Conservation (phyloP, 64 coral and sea anemone species). For the Actinia equina region DNA sequence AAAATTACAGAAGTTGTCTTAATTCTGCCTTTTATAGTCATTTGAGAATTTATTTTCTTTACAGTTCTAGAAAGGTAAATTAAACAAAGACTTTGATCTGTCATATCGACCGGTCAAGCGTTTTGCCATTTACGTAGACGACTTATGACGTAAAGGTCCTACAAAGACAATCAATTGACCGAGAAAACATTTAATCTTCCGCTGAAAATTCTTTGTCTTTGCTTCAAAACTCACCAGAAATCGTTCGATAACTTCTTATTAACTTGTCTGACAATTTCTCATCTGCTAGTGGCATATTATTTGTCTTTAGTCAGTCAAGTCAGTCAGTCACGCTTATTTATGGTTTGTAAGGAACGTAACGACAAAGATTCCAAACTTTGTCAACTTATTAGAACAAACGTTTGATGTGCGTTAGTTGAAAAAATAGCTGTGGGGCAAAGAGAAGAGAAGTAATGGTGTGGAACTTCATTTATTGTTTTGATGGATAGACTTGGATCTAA, state of each 20-base stretch:
- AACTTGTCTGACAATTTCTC: too few species aligned
- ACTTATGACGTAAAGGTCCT: not conserved
- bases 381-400: too few species aligned
- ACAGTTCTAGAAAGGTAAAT: not conserved
- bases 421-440: too few species aligned
- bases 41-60: not conserved
- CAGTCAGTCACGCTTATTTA: too few species aligned
- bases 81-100: not conserved
- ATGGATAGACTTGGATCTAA: not conserved
- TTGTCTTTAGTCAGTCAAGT: too few species aligned
- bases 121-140: not conserved
- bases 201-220: not conserved
- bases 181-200: not conserved
- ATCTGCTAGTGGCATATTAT: too few species aligned
- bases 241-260: too few species aligned
- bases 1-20: not conserved
- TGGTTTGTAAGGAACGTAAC: too few species aligned
- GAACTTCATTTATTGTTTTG: not conserved
- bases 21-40: not conserved
- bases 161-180: constrained; percentile 1
- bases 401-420: too few species aligned
- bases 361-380: too few species aligned
- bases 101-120: not conserved
- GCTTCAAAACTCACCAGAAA: not conserved
- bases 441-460: not conserved